These are phyloP conservation scores for Pseudonaja textilis DNA, from an alignment of 2,113 vertebrate species.

Conservation along the genomic window DNA sequence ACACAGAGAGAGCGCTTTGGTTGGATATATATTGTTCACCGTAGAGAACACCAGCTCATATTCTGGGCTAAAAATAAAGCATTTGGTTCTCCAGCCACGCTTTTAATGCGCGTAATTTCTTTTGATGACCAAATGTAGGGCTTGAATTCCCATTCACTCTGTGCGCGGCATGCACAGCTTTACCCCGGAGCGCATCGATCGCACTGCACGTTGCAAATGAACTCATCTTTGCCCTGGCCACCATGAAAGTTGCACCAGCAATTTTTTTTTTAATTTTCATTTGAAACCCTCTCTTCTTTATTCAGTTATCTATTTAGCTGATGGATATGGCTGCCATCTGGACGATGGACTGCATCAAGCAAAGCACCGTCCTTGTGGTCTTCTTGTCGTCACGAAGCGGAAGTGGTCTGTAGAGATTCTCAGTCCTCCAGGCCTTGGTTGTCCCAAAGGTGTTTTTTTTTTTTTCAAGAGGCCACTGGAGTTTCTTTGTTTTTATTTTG, in stretches of 20 bases:
- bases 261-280: not conserved
- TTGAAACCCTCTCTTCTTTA: not conserved
- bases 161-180: not conserved
- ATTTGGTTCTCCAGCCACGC: not conserved
- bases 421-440: too few species aligned
- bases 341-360: not conserved
- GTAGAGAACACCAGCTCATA: not conserved
- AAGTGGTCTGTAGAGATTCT: too few species aligned
- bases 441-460: too few species aligned
- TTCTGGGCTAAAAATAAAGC: not conserved
- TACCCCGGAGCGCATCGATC: not conserved
- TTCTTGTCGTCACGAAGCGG: not conserved
- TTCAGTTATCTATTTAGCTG: not conserved
- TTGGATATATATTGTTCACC: not conserved
- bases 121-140: conserved; percentile 17
- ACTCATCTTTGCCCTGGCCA: not conserved
- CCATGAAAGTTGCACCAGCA: not conserved
- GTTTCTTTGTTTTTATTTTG: too few species aligned
- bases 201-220: not conserved
- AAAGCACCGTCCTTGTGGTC: not conserved
- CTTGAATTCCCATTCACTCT: not conserved
- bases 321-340: not conserved
- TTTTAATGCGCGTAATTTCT: conserved; percentile 14
- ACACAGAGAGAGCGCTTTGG: not conserved
- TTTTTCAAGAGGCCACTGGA: too few species aligned